These are phyloP conservation scores for Boloria selene DNA, from an alignment of 2,888 invertebrate genomes.

Conservation along the genomic window DNA sequence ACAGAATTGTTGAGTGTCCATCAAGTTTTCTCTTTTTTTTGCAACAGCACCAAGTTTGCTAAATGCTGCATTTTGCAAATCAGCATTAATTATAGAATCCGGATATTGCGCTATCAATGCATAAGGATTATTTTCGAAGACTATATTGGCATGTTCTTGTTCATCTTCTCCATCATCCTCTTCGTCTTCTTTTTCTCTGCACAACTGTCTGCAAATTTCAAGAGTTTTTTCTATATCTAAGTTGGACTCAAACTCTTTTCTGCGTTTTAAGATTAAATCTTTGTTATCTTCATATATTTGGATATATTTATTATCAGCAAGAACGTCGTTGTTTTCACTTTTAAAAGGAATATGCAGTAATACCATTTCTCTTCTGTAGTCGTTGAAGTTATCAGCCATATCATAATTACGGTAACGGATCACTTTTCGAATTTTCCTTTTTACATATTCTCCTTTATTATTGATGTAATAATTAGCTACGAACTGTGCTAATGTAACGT, in stretches of 20 bases:
- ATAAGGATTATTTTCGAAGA: background rate
- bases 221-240: too few species aligned
- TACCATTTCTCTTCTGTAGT: conserved; percentile 50
- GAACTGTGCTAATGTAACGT: conserved; percentile 57
- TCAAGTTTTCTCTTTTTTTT: conserved; percentile 43
- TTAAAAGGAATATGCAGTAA: conserved; percentile 36
- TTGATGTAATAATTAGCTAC: conserved; percentile 48
- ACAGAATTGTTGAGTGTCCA: conserved; percentile 41
- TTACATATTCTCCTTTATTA: conserved; percentile 47
- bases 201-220: conserved; percentile 26
- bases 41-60: background rate
- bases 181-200: conserved; percentile 39
- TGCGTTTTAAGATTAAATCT: conserved; percentile 45
- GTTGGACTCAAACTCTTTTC: conserved; percentile 38
- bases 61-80: too few species aligned
- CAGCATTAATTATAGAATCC: too few species aligned
- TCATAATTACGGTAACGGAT: conserved; percentile 57
- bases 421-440: conserved; percentile 45
- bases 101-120: too few species aligned
- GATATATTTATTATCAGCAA: conserved; percentile 38
- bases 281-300: conserved; percentile 49
- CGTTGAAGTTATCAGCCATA: conserved; percentile 48
- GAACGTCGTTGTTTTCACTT: conserved; percentile 36
- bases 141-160: conserved; percentile 43
- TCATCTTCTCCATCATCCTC: conserved; percentile 40